phyloP scores from a whole-genome alignment of 2,113 vertebrate species.

The Pseudonaja textilis region DNA sequence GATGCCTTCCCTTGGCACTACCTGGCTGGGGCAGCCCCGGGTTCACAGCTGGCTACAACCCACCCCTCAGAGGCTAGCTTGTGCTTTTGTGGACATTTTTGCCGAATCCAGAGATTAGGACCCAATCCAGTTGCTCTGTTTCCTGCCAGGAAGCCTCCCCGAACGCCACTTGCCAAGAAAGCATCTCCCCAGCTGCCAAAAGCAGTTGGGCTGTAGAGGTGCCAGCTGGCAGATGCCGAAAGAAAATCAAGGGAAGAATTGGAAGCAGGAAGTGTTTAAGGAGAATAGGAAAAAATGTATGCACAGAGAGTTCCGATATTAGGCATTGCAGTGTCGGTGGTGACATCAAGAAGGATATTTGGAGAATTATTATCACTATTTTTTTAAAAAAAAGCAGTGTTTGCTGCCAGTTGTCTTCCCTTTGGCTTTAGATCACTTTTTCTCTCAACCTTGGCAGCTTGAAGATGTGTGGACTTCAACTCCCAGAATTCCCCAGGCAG shows the following conservation, averaged over 20 bases:
- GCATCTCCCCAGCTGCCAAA: conserved; percentile 50
- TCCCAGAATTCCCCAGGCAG: background rate
- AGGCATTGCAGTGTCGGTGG: conserved; percentile 13
- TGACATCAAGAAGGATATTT: conserved; percentile 28
- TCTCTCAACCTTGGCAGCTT: background rate
- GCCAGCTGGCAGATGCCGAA: conserved; percentile 63
- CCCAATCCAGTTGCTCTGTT: conserved; percentile 15
- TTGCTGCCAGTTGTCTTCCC: background rate
- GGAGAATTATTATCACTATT: background rate
- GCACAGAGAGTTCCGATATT: conserved; percentile 39
- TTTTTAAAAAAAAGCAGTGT: background rate
- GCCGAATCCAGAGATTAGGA: background rate
- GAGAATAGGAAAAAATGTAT: conserved; percentile 27
- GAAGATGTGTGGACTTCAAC: background rate
- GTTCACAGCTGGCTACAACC: background rate
- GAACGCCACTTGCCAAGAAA: conserved; percentile 33
- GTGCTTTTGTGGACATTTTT: background rate
- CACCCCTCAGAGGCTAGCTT: background rate
- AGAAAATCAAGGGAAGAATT: conserved; percentile 33
- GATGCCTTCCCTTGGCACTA: background rate
- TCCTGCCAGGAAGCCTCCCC: conserved; percentile 27
- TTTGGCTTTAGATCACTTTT: background rate
- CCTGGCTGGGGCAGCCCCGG: background rate
- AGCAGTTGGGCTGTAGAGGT: background rate
- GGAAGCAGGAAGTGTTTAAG: conserved; percentile 37